Base-by-base conservation (phyloP, 2,888 invertebrate genomes). In the Tipula helvola region DNA sequence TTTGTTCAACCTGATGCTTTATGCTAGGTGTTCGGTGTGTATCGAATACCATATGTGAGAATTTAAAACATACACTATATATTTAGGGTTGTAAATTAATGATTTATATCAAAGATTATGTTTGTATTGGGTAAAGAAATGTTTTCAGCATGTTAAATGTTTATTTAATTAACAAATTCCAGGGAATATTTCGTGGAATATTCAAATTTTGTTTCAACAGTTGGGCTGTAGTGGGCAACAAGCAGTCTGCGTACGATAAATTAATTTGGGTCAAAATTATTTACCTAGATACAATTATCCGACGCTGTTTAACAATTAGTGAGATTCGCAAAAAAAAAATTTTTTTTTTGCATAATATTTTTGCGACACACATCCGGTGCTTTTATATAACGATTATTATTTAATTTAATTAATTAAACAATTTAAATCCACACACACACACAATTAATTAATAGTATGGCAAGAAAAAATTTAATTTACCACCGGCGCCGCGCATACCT, bases 401-500 rank as follows among this genome's bases (percentile, higher is more conserved):
- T 84, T 84, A 16, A 2, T 39, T 84, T 5, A 84, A 84, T 84
- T 84, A 39, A 39, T 84, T 84, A 84, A 39, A 84, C 41, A 39
- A n/a, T 36, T 12, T 39, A 39, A 7, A 39, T 7, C 39, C 39
- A 83, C 36, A 83, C 10, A 12, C 7, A 44, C 44, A 44, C 44
- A 44, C 10, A 39, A 39, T 39, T 28, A 28, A 41, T 41, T 41
- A 44, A 44, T 28, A 71, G 52, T 8, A 71, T 1, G 18, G 16
- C 3, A 8, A 71, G 16, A 28, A 3, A 71, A 71, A 71, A 16
- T 18, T 5, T 3, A 28, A 28, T 28, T 18, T 71, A 71, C 28
- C 28, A 18, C 28, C 71, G 71, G 71, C 28, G 71, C 71, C 7
- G 28, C 71, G 18, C 42, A 86, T 88, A 90, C 91, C 91, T 90